Evolutionary conservation across 2,888 invertebrate genomes (phyloP).

Genomic region (Eumacrocentrus americanus): DNA sequence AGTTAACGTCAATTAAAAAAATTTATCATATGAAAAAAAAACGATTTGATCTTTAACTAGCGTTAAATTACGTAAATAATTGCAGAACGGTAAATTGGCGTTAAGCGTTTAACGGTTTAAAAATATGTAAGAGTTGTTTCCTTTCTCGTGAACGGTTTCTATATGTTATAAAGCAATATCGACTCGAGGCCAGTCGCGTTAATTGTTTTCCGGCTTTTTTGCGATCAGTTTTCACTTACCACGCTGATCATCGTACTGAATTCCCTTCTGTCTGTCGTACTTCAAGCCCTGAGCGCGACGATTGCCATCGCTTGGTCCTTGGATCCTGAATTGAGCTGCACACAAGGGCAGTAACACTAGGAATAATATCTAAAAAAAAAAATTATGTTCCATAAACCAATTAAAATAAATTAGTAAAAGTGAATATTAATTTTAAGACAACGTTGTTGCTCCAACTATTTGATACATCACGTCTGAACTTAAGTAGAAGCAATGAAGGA

Average conservation of each 20-base stretch:
- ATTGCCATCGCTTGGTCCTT: slow-evolving; percentile 58
- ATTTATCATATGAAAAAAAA: background rate
- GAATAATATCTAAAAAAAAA: slow-evolving; percentile 45
- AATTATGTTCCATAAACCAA: background rate
- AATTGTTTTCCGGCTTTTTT: slow-evolving; percentile 1
- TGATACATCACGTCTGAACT: too few relatives aligned
- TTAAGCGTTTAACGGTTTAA: background rate
- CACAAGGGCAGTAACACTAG: slow-evolving; percentile 50
- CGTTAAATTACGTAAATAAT: background rate
- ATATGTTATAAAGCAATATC: slow-evolving; percentile 12
- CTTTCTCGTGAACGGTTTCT: slow-evolving; percentile 35
- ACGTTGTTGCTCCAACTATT: slow-evolving; percentile 5
- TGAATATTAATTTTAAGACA: background rate
- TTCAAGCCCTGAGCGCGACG: slow-evolving; percentile 55
- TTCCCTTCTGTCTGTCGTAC: slow-evolving; percentile 54
- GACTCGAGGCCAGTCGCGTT: background rate
- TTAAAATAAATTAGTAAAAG: background rate
- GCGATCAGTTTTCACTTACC: slow-evolving; percentile 41
- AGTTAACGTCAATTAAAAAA: background rate
- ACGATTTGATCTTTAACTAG: background rate
- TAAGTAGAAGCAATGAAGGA: slow-evolving; percentile 4
- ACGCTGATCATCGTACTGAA: slow-evolving; percentile 54
- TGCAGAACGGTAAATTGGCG: slow-evolving; percentile 2
- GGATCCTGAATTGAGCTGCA: slow-evolving; percentile 56
- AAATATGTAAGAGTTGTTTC: slow-evolving; percentile 13